Percentiles rank a stretch among this genome's conserved stretches.
These are phyloP conservation scores for Caenorhabditis auriculariae DNA, from an alignment of 2,888 invertebrate species.

Conservation along the genomic window DNA sequence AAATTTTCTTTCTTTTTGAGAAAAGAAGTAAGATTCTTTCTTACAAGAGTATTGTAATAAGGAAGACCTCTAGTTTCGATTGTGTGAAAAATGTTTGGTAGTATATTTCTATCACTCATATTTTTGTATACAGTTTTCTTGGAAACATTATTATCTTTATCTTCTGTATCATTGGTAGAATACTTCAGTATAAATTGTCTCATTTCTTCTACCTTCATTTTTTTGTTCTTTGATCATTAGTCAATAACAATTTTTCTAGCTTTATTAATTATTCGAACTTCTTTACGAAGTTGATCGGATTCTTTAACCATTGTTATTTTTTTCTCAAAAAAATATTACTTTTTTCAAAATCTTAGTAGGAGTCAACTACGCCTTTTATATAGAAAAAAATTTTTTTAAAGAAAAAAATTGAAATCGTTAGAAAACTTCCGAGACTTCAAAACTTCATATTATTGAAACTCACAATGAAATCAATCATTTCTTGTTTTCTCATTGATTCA, in stretches of 20 bases:
- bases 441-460: conserved; percentile 9
- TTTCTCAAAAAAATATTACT: conserved; percentile 18
- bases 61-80: no score
- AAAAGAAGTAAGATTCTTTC: no score
- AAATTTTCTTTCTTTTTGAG: no score
- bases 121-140: no score
- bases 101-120: no score
- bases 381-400: conserved; percentile 15
- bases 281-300: conserved; percentile 25
- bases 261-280: conserved; percentile 12
- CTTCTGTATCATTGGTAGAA: not conserved
- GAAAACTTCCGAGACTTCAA: not conserved
- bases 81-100: no score
- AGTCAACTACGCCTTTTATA: conserved; percentile 10
- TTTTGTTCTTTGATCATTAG: not conserved
- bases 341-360: conserved; percentile 21
- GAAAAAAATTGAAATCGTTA: conserved; percentile 6
- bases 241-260: not conserved
- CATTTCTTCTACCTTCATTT: not conserved
- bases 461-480: conserved; percentile 28
- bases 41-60: no score
- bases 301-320: conserved; percentile 15
- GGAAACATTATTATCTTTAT: no score
- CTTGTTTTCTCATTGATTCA: conserved; percentile 23
- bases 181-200: not conserved